Evolutionary conservation across 1,140 invertebrate species (phyloP).

Genomic region (Zaprionus inermis): DNA sequence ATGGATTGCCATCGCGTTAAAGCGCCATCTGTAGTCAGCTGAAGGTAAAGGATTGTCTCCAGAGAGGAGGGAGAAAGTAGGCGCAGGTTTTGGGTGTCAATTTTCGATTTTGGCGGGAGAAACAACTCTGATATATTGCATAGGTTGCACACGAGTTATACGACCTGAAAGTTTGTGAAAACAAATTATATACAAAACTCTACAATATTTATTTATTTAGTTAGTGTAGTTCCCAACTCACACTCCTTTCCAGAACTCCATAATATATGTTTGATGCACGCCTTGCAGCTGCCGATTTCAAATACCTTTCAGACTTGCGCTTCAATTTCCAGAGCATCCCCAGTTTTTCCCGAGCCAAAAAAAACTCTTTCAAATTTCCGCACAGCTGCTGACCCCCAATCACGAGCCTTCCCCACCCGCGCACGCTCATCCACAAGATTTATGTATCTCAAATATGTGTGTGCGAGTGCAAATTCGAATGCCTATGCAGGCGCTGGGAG

Average conservation of each 20-base stretch:
- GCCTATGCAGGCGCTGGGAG: conserved; percentile 60
- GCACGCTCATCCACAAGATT: conserved; percentile 80
- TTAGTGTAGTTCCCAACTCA: neutral
- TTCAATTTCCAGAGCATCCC: conserved; percentile 6
- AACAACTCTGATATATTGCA: neutral
- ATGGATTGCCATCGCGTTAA: conserved; percentile 82
- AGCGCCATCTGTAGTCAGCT: conserved; percentile 76
- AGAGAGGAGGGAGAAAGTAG: neutral
- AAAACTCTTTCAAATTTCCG: conserved; percentile 29
- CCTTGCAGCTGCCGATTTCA: neutral
- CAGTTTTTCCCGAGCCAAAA: neutral
- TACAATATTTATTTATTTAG: neutral
- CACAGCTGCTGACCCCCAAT: conserved; percentile 46
- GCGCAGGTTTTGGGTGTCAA: neutral
- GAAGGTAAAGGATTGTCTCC: conserved; percentile 46
- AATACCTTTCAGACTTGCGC: neutral
- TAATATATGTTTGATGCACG: neutral
- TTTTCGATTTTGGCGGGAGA: neutral
- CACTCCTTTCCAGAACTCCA: neutral
- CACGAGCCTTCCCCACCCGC: conserved; percentile 37
- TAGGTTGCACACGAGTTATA: neutral
- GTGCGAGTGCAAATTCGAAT: conserved; percentile 58
- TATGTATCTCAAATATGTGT: conserved; percentile 78
- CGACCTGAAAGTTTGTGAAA: no score
- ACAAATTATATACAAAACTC: neutral